Conservation (phyloP, 2,797 vertebrate species). For the Neostethus bicornis region DNA sequence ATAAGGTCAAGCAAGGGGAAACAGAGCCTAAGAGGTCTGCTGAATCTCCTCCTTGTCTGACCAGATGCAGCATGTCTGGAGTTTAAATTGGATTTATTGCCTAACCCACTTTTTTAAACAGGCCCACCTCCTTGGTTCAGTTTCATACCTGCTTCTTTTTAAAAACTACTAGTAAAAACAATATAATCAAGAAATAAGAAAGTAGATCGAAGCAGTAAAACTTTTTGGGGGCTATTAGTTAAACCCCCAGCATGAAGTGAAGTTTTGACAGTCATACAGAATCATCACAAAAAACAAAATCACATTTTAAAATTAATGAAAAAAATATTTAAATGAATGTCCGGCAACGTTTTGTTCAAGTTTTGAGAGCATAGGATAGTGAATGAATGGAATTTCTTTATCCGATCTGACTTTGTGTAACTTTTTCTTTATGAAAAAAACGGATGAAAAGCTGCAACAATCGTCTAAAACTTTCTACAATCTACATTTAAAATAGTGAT, state of each 20-base stretch:
- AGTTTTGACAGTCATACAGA: conserved; percentile 3
- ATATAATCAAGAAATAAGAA: neutral
- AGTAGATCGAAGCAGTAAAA: neutral
- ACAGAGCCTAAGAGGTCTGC: conserved; percentile 30
- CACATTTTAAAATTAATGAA: neutral
- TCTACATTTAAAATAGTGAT: neutral
- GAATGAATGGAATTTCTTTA: neutral
- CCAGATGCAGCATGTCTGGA: conserved; percentile 58
- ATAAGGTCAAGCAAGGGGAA: conserved; percentile 29
- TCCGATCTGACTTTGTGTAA: conserved; percentile 27
- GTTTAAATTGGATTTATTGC: conserved; percentile 61
- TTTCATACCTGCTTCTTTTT: neutral
- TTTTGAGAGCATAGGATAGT: neutral
- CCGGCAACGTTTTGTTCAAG: too few relatives aligned
- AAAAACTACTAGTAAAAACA: neutral
- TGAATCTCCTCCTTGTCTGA: conserved; percentile 17
- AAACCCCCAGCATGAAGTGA: conserved; percentile 5
- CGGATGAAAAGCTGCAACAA: conserved; percentile 1
- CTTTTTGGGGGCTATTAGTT: neutral
- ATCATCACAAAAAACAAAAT: neutral
- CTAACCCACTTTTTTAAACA: conserved; percentile 34
- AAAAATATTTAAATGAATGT: neutral
- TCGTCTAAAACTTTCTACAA: neutral
- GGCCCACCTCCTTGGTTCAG: conserved; percentile 13
- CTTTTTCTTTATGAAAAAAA: conserved; percentile 30